Evolutionary conservation across 2,888 invertebrate genomes (phyloP).

Genomic region (Ormyrus rosae): DNA sequence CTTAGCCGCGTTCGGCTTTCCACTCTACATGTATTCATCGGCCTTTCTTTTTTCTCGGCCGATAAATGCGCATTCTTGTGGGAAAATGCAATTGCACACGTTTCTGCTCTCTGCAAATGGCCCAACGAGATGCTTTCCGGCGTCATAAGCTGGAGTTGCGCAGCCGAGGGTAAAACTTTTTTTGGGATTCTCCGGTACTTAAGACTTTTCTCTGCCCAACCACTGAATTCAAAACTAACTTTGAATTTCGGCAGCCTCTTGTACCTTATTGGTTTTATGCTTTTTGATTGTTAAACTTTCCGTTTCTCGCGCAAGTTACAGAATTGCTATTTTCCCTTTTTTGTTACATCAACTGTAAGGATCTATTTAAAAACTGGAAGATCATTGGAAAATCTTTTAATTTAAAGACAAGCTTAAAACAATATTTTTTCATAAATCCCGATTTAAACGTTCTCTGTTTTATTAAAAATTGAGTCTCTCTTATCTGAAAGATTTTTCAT

Average conservation of each 20-base stretch:
- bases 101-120: background rate
- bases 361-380: no score
- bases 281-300: slow-evolving; percentile 31
- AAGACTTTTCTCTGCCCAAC: background rate
- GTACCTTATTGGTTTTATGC: slow-evolving; percentile 9
- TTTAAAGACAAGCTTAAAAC: no score
- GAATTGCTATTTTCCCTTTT: no score
- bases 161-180: slow-evolving; percentile 20
- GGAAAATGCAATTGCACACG: slow-evolving; percentile 33
- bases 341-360: no score
- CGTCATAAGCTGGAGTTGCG: slow-evolving; percentile 1
- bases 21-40: background rate
- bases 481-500: background rate
- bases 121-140: background rate
- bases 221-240: slow-evolving; percentile 3
- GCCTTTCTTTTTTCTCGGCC: background rate
- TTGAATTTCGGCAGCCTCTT: slow-evolving; percentile 31
- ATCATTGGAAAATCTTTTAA: no score
- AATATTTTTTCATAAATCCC: no score
- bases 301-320: background rate
- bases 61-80: slow-evolving; percentile 19
- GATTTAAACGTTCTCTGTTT: no score
- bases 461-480: background rate
- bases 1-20: no score
- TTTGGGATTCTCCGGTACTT: background rate